Evolutionary conservation across 2,888 invertebrate genomes (phyloP).

Genomic region (Phyllotreta cruciferae): DNA sequence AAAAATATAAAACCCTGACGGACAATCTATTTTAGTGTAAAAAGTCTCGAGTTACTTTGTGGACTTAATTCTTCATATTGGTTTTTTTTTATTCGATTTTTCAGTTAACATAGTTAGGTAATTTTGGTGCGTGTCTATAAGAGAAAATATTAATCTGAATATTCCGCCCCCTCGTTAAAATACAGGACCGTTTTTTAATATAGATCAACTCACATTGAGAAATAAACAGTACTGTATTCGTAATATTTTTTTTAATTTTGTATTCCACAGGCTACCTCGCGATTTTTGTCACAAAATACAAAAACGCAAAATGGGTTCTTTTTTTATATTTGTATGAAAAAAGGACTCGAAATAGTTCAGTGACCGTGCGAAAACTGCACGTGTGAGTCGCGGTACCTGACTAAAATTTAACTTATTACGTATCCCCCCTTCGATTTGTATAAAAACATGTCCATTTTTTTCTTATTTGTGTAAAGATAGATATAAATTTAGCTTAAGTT

Average conservation of each 20-base stretch:
- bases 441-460: slow-evolving; percentile 60
- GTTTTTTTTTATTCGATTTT: neutral
- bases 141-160: neutral
- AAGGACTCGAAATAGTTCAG: slow-evolving; percentile 44
- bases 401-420: slow-evolving; percentile 58
- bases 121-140: slow-evolving; percentile 39
- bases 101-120: no score
- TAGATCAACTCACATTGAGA: no score
- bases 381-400: slow-evolving; percentile 56
- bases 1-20: slow-evolving; percentile 45
- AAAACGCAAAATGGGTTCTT: no score
- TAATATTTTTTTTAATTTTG: slow-evolving; percentile 1
- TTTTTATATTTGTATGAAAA: no score
- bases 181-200: neutral
- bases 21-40: slow-evolving; percentile 49
- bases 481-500: slow-evolving; percentile 61
- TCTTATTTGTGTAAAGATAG: slow-evolving; percentile 60
- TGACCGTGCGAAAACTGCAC: slow-evolving; percentile 52
- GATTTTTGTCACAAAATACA: slow-evolving; percentile 45
- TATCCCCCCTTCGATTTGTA: slow-evolving; percentile 61
- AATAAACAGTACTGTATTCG: no score
- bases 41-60: slow-evolving; percentile 57
- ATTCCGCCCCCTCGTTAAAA: neutral
- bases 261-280: slow-evolving; percentile 54
- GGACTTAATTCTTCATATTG: slow-evolving; percentile 40